Conservation (phyloP, 2,113 vertebrate genomes). For the Myrmecobius fasciatus region DNA sequence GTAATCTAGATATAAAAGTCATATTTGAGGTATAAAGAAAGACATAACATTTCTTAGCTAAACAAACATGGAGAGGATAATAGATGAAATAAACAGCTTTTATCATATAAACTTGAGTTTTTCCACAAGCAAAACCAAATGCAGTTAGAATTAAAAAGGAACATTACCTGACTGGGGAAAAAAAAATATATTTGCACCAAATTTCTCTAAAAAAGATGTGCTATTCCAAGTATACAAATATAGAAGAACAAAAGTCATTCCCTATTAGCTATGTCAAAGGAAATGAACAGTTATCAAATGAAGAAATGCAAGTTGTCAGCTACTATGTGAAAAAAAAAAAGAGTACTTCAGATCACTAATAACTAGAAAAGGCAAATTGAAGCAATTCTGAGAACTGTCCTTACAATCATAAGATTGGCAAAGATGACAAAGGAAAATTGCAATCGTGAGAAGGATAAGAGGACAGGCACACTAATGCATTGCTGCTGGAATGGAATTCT, state of each 20-base stretch:
- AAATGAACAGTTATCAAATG: neutral
- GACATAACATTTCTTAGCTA: neutral
- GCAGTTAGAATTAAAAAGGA: neutral
- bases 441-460: neutral
- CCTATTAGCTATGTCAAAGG: neutral
- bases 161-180: neutral
- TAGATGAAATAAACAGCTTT: neutral
- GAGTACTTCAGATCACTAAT: neutral
- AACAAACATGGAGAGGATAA: neutral
- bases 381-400: neutral
- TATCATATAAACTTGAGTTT: neutral
- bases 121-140: neutral
- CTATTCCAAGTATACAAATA: neutral
- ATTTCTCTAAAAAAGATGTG: neutral
- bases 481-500: neutral
- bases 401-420: neutral
- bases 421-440: neutral
- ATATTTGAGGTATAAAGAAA: no score
- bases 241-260: no score
- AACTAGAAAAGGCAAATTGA: neutral
- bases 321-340: neutral
- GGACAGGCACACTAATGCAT: neutral
- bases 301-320: neutral
- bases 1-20: neutral
- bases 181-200: neutral